Evolutionary conservation across 64 coral and sea anemone species (phyloP), one percentile per base, ranked within the genome.

Genomic region (Porites australiensis): DNA sequence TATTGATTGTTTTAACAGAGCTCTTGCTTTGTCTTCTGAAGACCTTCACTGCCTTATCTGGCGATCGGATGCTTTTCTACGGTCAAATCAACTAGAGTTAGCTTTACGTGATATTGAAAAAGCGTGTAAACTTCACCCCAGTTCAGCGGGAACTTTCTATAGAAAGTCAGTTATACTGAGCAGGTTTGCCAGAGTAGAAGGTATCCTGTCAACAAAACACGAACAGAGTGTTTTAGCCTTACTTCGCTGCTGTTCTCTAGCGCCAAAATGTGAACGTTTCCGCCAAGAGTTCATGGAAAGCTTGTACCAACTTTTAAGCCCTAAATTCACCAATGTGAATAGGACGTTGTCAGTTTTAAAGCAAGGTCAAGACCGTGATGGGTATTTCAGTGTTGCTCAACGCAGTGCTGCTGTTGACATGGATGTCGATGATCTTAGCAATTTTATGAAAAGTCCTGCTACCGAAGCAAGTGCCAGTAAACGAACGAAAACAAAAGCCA

Each of bases 1-100:
- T 3, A 94, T 94, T 44, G 44, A 80, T 18, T 3, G 88, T 19
- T 87, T 96, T 71, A 52, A 62, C 15, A 14, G 13, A n/a, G 43
- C 74, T 5, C 75, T 96, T 50, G 64, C 62, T 50, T 37, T 51
- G 43, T 71, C 22, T 89, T 15, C 74, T 52, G 65, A 90, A 3
- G 88, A 96, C 86, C 72, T 96, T 44, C 87, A 94, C 54, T 90
- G 59, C 8, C 54, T 90, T 22, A 74, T 92, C 71, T 94, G 92
- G 95, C 82, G 92, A 6, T 89, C 88, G 13, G 92, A 94, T 68
- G 79, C 90, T 11, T 83, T 87, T 46, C 21, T 71, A 0, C 50
- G 23, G 57, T 12, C 88, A 45, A 83, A 74, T 8, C 76, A 64
- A 45, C 64, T 88, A 19, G 92, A 98, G 1, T 77, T 91, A 49